phyloP scores from a whole-genome alignment of 2,888 invertebrate genomes.

The Lasiommata megera region DNA sequence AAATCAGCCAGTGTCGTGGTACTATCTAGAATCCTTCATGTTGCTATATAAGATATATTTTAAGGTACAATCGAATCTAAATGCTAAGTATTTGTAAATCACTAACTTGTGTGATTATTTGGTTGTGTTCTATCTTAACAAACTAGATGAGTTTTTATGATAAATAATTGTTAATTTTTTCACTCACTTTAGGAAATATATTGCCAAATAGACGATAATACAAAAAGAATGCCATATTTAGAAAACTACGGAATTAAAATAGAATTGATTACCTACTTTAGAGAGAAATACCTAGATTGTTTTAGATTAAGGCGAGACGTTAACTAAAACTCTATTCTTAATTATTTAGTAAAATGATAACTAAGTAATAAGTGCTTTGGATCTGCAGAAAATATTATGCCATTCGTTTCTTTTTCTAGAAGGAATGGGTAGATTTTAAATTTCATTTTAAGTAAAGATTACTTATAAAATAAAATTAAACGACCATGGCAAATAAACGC shows the following conservation, averaged over 20 bases:
- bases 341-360: conserved; percentile 37
- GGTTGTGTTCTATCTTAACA: conserved; percentile 75
- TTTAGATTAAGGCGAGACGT: conserved; percentile 54
- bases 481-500: conserved; percentile 19
- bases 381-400: conserved; percentile 44
- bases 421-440: conserved; percentile 30
- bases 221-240: conserved; percentile 45
- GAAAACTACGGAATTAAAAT: conserved; percentile 41
- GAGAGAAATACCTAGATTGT: conserved; percentile 47
- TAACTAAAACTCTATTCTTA: conserved; percentile 46
- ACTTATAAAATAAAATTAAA: conserved; percentile 11
- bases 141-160: conserved; percentile 56
- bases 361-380: conserved; percentile 31
- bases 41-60: conserved; percentile 29
- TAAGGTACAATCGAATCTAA: conserved; percentile 32
- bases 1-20: not conserved
- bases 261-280: conserved; percentile 38
- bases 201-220: conserved; percentile 36
- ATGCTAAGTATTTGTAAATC: conserved; percentile 46
- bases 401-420: conserved; percentile 41
- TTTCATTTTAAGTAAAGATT: conserved; percentile 23
- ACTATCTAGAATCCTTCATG: conserved; percentile 33
- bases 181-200: conserved; percentile 50
- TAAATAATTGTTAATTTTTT: conserved; percentile 42
- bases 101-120: conserved; percentile 76